Evolutionary conservation across 2,113 vertebrate species (phyloP).

Genomic region (Trematocara macrostoma): DNA sequence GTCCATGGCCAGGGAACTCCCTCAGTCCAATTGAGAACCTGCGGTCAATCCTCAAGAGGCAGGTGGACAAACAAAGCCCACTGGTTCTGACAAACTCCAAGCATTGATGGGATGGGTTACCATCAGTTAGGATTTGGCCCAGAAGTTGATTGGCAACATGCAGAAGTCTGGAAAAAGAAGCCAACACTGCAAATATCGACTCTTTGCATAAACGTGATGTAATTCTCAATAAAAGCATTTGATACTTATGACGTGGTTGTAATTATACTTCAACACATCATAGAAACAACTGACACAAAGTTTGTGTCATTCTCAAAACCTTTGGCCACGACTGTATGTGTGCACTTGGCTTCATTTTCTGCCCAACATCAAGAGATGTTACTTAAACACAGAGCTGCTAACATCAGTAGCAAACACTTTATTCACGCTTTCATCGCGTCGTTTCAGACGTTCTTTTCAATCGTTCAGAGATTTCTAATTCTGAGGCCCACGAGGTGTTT

Average conservation of each 20-base stretch:
- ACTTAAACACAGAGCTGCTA: not conserved
- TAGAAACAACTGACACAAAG: not conserved
- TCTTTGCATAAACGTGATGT: not conserved
- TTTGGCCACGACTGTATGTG: not conserved
- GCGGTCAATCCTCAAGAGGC: not conserved
- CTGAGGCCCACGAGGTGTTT: not conserved
- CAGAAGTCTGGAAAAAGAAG: too few species aligned
- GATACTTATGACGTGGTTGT: not conserved
- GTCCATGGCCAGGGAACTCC: not conserved
- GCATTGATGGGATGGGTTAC: too few species aligned
- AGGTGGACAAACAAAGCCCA: too few species aligned
- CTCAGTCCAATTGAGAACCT: not conserved
- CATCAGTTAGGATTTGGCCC: too few species aligned
- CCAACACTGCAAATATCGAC: not conserved
- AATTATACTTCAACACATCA: not conserved
- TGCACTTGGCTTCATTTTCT: not conserved
- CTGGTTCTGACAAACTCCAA: too few species aligned
- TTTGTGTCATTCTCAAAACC: not conserved
- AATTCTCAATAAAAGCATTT: not conserved
- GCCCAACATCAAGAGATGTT: not conserved
- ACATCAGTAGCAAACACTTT: not conserved
- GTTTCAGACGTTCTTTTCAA: not conserved
- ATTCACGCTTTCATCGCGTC: not conserved
- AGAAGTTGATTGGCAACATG: too few species aligned
- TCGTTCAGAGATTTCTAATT: not conserved